Evolutionary conservation across 2,888 invertebrate species (phyloP).

Genomic region (Elgonia sp.): DNA sequence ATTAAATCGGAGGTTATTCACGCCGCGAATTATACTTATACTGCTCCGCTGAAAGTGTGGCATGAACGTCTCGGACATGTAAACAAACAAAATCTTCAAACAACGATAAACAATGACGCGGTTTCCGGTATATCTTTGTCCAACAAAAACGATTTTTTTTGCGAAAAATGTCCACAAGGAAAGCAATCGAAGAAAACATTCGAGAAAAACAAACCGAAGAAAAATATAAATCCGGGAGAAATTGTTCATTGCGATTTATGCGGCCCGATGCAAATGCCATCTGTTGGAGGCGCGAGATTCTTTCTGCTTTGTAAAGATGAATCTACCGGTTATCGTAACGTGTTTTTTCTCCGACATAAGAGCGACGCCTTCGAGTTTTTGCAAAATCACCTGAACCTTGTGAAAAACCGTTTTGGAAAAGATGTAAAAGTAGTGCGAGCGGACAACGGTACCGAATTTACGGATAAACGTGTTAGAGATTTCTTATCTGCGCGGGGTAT

Average conservation of each 20-base stretch:
- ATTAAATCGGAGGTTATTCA: conserved; percentile 30
- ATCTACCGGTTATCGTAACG: too few species aligned
- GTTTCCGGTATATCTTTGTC: conserved; percentile 67
- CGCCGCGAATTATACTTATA: conserved; percentile 30
- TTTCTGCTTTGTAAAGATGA: too few species aligned
- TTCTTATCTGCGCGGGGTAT: conserved; percentile 48
- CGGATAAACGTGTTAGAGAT: neutral
- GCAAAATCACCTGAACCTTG: conserved; percentile 10
- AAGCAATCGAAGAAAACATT: conserved; percentile 38
- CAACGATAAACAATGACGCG: conserved; percentile 52
- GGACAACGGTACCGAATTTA: conserved; percentile 53
- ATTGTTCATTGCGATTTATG: conserved; percentile 11
- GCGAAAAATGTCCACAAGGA: conserved; percentile 30
- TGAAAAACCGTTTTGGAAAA: conserved; percentile 54
- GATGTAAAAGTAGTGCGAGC: conserved; percentile 56
- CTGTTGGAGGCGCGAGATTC: neutral
- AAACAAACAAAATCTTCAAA: conserved; percentile 52
- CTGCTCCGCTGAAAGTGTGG: conserved; percentile 40
- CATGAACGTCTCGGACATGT: conserved; percentile 67
- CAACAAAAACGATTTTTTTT: conserved; percentile 45
- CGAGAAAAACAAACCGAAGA: neutral
- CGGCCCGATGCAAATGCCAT: conserved; percentile 13
- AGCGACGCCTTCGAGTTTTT: neutral
- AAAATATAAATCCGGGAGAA: conserved; percentile 13
- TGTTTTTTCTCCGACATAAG: neutral